Percentiles rank a stretch among this genome's conserved stretches.
Conservation (phyloP, 2,888 invertebrate species). For the Heliconius ethilla region DNA sequence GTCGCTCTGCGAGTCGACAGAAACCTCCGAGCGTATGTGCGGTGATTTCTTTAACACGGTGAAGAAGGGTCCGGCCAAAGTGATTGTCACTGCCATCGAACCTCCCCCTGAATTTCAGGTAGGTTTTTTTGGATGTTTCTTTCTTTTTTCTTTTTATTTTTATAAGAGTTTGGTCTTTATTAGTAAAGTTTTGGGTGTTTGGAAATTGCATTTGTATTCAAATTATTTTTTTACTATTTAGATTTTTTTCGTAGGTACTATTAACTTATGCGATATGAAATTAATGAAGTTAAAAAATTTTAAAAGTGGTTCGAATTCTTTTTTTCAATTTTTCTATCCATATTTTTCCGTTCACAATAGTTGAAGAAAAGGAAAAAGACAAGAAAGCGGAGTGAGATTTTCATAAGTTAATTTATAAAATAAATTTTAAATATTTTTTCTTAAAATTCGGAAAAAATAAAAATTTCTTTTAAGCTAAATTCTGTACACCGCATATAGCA, state of each 20-base stretch:
- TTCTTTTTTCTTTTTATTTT: conserved; percentile 13
- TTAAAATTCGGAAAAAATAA: neutral
- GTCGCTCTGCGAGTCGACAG: conserved; percentile 90
- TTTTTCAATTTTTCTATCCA: neutral
- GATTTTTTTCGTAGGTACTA: neutral
- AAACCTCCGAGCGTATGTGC: conserved; percentile 89
- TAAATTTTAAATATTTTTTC: neutral
- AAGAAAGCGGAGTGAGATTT: neutral
- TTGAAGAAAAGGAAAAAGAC: no score
- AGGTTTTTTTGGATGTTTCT: conserved; percentile 40
- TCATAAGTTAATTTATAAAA: neutral
- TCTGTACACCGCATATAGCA: no score
- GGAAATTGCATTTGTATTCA: no score
- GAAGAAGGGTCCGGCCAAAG: conserved; percentile 88
- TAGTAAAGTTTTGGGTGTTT: neutral
- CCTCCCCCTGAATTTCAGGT: conserved; percentile 94
- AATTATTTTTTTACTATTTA: no score
- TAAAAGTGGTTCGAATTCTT: neutral
- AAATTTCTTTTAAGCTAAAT: no score
- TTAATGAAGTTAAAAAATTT: neutral
- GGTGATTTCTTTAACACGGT: conserved; percentile 91
- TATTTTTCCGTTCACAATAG: neutral
- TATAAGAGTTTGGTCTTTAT: neutral
- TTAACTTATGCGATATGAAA: neutral
- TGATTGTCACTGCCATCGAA: conserved; percentile 86